Percentiles rank a stretch among this genome's conserved stretches.
These are phyloP conservation scores for Holothuria glaberrima DNA, from an alignment of 35 echinoderm and acorn worm species.

Conservation along the genomic window DNA sequence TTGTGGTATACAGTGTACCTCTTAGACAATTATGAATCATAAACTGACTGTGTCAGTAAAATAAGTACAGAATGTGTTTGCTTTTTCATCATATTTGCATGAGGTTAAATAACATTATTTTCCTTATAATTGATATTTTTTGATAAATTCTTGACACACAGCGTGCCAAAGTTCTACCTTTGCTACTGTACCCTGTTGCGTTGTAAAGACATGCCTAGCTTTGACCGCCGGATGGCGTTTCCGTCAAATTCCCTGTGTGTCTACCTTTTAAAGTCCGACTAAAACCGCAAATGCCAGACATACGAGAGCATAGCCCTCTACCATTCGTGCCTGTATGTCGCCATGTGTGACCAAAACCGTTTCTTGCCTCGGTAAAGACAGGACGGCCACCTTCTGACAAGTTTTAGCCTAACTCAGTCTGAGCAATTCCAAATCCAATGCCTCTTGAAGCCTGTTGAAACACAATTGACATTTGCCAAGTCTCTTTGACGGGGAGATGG, in stretches of 20 bases:
- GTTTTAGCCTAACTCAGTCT: too few relatives aligned
- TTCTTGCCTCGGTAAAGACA: too few relatives aligned
- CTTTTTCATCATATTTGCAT: too few relatives aligned
- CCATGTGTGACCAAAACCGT: constrained; percentile 29
- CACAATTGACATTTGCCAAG: constrained; percentile 19
- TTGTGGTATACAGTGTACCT: too few relatives aligned
- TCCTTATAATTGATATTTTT: constrained; percentile 22
- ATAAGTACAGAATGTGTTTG: too few relatives aligned
- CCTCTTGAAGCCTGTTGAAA: constrained; percentile 37
- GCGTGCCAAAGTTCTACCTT: constrained; percentile 54
- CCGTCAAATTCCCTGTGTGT: constrained; percentile 18
- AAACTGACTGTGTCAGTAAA: too few relatives aligned
- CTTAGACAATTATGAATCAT: too few relatives aligned
- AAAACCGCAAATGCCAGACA: too few relatives aligned
- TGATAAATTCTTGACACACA: constrained; percentile 48
- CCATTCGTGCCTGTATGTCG: constrained; percentile 13
- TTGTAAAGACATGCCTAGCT: constrained; percentile 29
- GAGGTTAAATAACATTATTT: too few relatives aligned
- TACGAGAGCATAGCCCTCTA: constrained; percentile 16
- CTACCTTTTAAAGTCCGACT: background rate
- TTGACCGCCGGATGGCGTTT: constrained; percentile 1
- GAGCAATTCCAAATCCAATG: background rate
- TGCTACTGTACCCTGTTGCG: constrained; percentile 19
- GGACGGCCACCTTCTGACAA: too few relatives aligned
- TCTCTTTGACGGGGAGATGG: constrained; percentile 29